Conservation (phyloP, 1,140 invertebrate genomes). For the Polyergus mexicanus region DNA sequence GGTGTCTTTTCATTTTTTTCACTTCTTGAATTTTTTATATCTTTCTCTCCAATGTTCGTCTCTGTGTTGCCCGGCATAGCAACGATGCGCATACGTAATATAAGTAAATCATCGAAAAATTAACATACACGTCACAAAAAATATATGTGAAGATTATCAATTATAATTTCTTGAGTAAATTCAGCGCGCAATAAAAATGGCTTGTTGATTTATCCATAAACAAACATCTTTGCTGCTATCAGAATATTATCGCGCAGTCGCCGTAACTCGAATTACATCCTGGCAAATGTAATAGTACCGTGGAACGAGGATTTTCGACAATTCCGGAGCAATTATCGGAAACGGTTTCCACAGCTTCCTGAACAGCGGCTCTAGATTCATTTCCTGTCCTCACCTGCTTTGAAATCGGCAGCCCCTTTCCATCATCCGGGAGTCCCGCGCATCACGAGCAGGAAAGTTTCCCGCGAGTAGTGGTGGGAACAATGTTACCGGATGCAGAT, state of each 20-base stretch:
- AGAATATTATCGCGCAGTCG: conserved; percentile 14
- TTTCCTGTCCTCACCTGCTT: conserved; percentile 70
- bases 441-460: conserved; percentile 64
- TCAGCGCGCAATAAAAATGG: not conserved
- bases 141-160: not conserved
- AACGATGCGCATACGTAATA: not conserved
- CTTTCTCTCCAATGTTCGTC: not conserved
- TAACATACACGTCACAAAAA: not conserved
- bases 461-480: conserved; percentile 62
- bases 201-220: not conserved
- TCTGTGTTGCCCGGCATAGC: not conserved
- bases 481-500: conserved; percentile 77
- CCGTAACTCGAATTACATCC: conserved; percentile 51
- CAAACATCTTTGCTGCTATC: not conserved
- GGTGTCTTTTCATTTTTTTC: conserved; percentile 8
- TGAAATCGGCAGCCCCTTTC: conserved; percentile 53
- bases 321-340: conserved; percentile 67
- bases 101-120: conserved; percentile 24
- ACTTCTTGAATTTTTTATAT: conserved; percentile 50
- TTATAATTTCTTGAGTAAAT: not conserved
- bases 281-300: conserved; percentile 23
- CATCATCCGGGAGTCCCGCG: conserved; percentile 30
- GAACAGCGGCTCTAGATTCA: conserved; percentile 66
- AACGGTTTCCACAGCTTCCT: conserved; percentile 63
- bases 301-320: conserved; percentile 63